Percentiles rank a stretch among this genome's conserved stretches.
Evolutionary conservation across 2,797 vertebrate genomes (phyloP).

Genomic region (Balearica regulorum): DNA sequence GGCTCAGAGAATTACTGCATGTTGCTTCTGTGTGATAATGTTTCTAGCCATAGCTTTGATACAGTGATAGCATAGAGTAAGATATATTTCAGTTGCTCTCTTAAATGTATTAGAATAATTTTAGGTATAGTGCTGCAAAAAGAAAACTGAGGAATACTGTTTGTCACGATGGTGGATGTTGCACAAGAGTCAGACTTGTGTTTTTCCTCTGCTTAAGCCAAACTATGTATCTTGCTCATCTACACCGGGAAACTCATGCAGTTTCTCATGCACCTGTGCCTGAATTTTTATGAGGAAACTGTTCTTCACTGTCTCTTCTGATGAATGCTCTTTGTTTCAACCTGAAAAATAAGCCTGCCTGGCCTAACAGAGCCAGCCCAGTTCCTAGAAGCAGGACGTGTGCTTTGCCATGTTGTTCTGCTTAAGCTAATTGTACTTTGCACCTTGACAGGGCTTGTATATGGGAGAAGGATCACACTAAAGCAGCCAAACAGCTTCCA

Average conservation of each 20-base stretch:
- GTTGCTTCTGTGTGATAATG: background rate
- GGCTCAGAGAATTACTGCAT: background rate
- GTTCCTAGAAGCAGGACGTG: background rate
- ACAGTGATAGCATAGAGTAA: background rate
- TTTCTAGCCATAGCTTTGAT: background rate
- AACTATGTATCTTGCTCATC: background rate
- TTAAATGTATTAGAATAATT: background rate
- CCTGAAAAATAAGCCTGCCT: background rate
- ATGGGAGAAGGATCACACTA: background rate
- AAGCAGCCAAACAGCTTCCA: background rate
- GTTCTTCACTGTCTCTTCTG: background rate
- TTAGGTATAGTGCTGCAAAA: background rate
- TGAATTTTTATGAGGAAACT: background rate
- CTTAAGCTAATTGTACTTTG: slow-evolving; percentile 7
- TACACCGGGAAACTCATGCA: background rate
- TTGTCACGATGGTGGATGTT: background rate
- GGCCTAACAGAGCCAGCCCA: background rate
- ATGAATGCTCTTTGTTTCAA: background rate
- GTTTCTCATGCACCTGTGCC: background rate
- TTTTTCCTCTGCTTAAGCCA: background rate
- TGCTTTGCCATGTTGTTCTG: background rate
- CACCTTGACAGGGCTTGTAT: background rate
- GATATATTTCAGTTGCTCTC: background rate
- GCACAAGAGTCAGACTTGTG: background rate
- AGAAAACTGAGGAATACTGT: background rate